Conservation (phyloP, 2,113 vertebrate genomes). For the Natator depressus region DNA sequence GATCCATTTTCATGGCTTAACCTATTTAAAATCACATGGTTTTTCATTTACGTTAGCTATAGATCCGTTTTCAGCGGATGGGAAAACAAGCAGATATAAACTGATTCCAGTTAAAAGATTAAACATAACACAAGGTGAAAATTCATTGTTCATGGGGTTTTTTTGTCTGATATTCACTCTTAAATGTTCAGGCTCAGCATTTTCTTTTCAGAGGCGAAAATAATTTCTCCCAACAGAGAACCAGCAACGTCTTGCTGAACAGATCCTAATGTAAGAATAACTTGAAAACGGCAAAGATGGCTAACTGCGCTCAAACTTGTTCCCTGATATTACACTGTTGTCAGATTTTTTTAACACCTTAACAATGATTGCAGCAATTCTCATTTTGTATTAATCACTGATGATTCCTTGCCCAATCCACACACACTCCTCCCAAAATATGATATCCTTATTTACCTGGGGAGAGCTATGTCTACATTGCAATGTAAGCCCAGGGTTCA, state of each 20-base stretch:
- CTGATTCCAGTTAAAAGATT: slow-evolving; percentile 51
- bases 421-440: neutral
- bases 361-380: neutral
- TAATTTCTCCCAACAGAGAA: neutral
- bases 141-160: slow-evolving; percentile 28
- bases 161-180: neutral
- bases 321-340: neutral
- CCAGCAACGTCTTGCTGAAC: neutral
- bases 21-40: slow-evolving; percentile 26
- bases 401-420: neutral
- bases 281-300: neutral
- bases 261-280: neutral
- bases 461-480: neutral
- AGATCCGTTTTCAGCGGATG: slow-evolving; percentile 47
- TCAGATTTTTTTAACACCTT: neutral
- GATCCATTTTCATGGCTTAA: neutral
- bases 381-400: neutral
- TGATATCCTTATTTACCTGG: neutral
- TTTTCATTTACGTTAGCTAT: slow-evolving; percentile 65
- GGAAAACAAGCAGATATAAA: slow-evolving; percentile 63
- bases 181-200: neutral
- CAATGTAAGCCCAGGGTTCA: neutral
- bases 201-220: neutral
- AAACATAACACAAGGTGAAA: slow-evolving; percentile 54
- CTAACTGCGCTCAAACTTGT: neutral